phyloP scores from a whole-genome alignment of 2,113 vertebrate genomes.

The Anguilla rostrata region DNA sequence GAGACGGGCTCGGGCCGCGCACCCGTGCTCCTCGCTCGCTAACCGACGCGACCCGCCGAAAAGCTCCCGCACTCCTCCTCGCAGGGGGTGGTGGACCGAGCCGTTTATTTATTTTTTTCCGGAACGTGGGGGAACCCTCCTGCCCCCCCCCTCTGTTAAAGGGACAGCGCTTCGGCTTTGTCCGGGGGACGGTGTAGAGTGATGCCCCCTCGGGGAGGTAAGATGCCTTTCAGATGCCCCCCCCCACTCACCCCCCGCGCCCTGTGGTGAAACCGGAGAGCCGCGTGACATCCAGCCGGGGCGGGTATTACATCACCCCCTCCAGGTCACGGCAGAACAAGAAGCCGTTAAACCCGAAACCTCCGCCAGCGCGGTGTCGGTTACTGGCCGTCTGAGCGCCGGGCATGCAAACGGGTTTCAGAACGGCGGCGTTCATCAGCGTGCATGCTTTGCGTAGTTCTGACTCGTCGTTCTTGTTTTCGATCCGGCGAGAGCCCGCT shows the following conservation, averaged over 20 bases:
- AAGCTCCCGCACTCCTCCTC: background rate
- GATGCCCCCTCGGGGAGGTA: background rate
- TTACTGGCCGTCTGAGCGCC: background rate
- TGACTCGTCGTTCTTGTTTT: background rate
- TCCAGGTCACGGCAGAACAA: slow-evolving; percentile 21
- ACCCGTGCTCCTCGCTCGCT: background rate
- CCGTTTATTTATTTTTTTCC: background rate
- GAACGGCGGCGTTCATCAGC: background rate
- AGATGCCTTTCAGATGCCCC: background rate
- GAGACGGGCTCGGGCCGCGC: background rate
- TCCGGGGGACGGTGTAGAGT: background rate
- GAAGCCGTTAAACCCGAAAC: slow-evolving; percentile 15
- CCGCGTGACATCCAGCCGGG: background rate
- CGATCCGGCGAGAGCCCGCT: background rate
- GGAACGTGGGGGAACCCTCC: background rate
- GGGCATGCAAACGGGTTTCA: background rate
- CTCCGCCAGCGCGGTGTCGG: background rate
- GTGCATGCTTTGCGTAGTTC: background rate
- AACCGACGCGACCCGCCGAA: background rate
- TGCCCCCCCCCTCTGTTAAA: background rate
- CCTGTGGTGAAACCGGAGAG: slow-evolving; percentile 12
- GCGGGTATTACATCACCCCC: slow-evolving; percentile 35
- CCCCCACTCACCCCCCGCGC: too few species aligned
- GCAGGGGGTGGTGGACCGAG: background rate
- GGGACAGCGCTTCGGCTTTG: background rate